A percentile compares a stretch with the other conserved stretches of the same genome.
Conservation (phyloP, 2,888 invertebrate species). For the Buathra laborator region DNA sequence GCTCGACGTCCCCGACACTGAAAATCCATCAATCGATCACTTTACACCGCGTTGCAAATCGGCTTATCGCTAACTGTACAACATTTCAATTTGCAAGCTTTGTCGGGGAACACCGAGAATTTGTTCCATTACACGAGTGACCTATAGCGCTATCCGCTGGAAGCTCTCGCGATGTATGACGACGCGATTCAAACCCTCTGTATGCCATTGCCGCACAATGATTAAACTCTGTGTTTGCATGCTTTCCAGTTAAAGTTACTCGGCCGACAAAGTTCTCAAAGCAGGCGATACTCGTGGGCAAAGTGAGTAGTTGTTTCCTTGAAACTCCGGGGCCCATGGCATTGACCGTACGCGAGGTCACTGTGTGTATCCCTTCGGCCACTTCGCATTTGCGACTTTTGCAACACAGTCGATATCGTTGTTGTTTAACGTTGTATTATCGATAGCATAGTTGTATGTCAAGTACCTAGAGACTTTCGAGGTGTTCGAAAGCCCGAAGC, state of each 20-base stretch:
- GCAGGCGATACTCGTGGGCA: constrained; percentile 58
- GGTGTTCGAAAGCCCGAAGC: constrained; percentile 49
- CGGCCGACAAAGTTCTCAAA: constrained; percentile 58
- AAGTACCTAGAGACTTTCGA: constrained; percentile 59
- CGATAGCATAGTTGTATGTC: constrained; percentile 61
- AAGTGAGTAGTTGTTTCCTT: constrained; percentile 60
- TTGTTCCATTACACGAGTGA: background rate
- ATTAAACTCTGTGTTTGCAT: constrained; percentile 27
- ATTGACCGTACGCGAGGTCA: constrained; percentile 68
- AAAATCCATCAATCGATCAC: constrained; percentile 65
- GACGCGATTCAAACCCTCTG: background rate
- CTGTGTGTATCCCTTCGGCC: constrained; percentile 39
- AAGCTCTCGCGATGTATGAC: background rate
- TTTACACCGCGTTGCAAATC: constrained; percentile 29
- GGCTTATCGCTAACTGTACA: background rate
- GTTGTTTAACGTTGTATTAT: constrained; percentile 60
- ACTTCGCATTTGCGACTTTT: constrained; percentile 6
- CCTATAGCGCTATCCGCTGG: background rate
- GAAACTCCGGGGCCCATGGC: constrained; percentile 65
- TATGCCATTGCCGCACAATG: constrained; percentile 11
- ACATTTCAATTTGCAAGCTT: background rate
- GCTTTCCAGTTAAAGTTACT: constrained; percentile 22
- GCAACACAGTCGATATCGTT: constrained; percentile 53
- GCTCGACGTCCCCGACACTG: constrained; percentile 82
- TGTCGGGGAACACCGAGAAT: background rate